Conservation (phyloP, 23 tunicate genomes). For the Diplosoma virens region DNA sequence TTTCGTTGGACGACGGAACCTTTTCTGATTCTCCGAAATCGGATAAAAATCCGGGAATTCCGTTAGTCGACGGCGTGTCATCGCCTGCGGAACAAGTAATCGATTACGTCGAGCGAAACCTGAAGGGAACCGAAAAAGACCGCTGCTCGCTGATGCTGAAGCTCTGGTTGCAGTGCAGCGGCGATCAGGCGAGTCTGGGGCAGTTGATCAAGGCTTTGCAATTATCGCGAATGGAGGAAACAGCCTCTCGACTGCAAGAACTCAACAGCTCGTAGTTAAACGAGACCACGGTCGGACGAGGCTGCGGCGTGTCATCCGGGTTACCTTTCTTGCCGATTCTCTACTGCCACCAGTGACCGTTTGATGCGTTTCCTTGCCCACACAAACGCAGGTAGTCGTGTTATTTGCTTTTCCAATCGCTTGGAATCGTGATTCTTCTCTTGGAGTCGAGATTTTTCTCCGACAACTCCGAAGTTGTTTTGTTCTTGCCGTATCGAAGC, state of each 20-base stretch:
- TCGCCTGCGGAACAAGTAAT: conserved; percentile 12
- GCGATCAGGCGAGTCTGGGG: conserved; percentile 56
- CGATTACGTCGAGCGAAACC: conserved; percentile 34
- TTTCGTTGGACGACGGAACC: conserved; percentile 18
- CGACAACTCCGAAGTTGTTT: too few species aligned
- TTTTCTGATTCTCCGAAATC: conserved; percentile 32
- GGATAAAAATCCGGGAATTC: conserved; percentile 16
- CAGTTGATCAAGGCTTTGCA: conserved; percentile 38
- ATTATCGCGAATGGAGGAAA: neutral
- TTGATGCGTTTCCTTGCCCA: too few species aligned
- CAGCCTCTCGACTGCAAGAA: neutral
- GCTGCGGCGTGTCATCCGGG: too few species aligned
- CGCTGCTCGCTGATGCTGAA: conserved; percentile 59
- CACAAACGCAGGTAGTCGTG: too few species aligned
- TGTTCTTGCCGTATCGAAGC: too few species aligned
- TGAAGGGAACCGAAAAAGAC: conserved; percentile 23
- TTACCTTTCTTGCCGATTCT: too few species aligned
- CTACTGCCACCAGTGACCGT: too few species aligned
- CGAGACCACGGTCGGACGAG: too few species aligned
- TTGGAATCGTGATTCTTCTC: too few species aligned
- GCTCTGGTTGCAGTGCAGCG: conserved; percentile 64
- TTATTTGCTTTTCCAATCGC: too few species aligned
- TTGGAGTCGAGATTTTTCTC: too few species aligned
- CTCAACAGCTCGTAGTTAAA: too few species aligned
- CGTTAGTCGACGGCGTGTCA: neutral